Base-by-base conservation (phyloP, 2,888 invertebrate genomes). In the Altica lythri region DNA sequence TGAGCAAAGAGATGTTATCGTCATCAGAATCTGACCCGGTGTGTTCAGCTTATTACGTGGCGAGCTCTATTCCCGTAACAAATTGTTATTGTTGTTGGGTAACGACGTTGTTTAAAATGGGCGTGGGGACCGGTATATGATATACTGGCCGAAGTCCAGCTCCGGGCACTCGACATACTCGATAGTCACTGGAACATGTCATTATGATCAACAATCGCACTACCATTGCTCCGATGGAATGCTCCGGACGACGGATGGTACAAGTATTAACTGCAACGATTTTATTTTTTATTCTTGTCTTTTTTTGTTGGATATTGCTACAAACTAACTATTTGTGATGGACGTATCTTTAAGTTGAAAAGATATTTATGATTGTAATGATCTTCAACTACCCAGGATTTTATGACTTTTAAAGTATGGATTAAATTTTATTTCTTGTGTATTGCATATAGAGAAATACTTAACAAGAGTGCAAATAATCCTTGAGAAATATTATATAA, bases 71-170 rank as follows among this genome's bases (percentile, higher is more conserved):
- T 72, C 72, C 72, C 71, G 73, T 74, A 76, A 76, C 76, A 76
- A 75, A 76, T 75, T 75, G 75, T 75, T 75, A 75, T 75, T 75
- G 75, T 75, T 73, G 76, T 73, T 73, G 72, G 74, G 74, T 75
- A 75, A 75, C 75, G 72, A 75, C 71, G 75, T 74, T 73, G 72
- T 72, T 73, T 72, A 68, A 71, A 72, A 72, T 75, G 71, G 75
- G 75, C 74, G 75, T 73, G 72, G 68, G 67, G 66, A 65, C 61
- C 61, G 64, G 70, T 69, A 73, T 72, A 70, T 68, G 72, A 74
- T 73, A 71, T 73, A 74, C 67, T 68, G 70, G 68, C 64, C 56
- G 66, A 65, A 65, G 71, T 68, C 66, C 66, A 60, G 72, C 72
- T 70, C 60, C 60, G 60, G 70, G 70, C 72, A 66, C 63, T 66